These are phyloP conservation scores for Ophioninae sp. DNA, from an alignment of 2,888 invertebrate species.

Conservation along the genomic window DNA sequence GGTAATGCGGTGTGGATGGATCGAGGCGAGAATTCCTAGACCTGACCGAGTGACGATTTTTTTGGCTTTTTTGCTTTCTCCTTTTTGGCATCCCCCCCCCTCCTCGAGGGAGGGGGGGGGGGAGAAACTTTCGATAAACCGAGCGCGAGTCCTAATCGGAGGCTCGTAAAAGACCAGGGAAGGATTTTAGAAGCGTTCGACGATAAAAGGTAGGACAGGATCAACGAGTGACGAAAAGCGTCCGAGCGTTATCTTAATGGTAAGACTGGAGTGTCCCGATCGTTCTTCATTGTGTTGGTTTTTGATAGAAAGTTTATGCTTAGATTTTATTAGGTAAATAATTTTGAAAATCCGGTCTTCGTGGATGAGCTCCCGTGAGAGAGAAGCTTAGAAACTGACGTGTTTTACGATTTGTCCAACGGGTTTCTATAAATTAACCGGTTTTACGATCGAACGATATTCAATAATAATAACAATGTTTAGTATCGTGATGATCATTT, in stretches of 20 bases:
- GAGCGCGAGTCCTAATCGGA: not conserved
- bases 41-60: no score
- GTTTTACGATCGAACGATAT: conserved; percentile 71
- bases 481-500: conserved; percentile 71
- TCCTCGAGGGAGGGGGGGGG: no score
- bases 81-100: no score
- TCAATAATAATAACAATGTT: conserved; percentile 72
- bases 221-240: conserved; percentile 46
- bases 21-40: no score
- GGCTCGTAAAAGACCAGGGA: conserved; percentile 33
- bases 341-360: conserved; percentile 40
- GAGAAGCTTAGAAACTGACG: conserved; percentile 53
- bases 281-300: conserved; percentile 17
- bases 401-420: conserved; percentile 65
- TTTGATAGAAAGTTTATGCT: not conserved
- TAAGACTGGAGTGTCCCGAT: conserved; percentile 36
- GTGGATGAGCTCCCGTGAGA: conserved; percentile 7
- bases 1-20: no score
- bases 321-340: no score
- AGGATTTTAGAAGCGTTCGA: conserved; percentile 37
- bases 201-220: conserved; percentile 23
- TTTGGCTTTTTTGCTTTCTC: no score
- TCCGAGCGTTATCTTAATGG: conserved; percentile 64
- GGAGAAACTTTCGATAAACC: no score
- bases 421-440: conserved; percentile 69